Base-by-base conservation (phyloP, 1,140 invertebrate species). In the Vollenhovia emeryi region DNA sequence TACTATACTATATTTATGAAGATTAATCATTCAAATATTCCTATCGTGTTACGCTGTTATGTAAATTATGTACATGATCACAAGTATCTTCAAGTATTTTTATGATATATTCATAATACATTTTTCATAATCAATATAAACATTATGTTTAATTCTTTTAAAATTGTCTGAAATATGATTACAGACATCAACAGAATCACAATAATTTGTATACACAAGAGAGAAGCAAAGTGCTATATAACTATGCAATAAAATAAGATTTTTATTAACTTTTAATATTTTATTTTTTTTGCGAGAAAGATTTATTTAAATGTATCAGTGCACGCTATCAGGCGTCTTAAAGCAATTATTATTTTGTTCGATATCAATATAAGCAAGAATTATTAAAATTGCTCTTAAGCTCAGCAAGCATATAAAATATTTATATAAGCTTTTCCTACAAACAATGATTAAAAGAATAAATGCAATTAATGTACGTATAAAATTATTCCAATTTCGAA, bases 121-220 rank as follows among this genome's bases (percentile, higher is more conserved):
- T 33, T 71, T 50, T 71, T 48, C 18, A 33, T 1, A 60, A 48
- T 55, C 8, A 33, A 71, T 30, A 73, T 52, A 0, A 55, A 73
- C 8, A n/a, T 73, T 33, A 40, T 9, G 21, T 50, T 50, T 33
- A 50, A 1, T 50, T 11, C 2, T 52, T 33, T 33, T 71, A n/a
- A 71, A 69, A 48, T 69, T 69, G 30, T 27, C 7, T 68, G 40
- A 66, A 66, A 45, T 50, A 3, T 69, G 11, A 4, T 45, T 52
- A 59, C 1, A 43, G 18, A 1, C 24, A 6, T 59, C 59, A 75
- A 75, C 9, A 76, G 9, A 59, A 27, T 30, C 15, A 6, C 11
- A 24, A 30, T 60, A 60, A 69, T 82, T 83, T 48, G 6, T 55
- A 87, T 43, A 69, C 24, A 60, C 69, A 78, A 52, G 13, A 69